Conservation (phyloP, 2,113 vertebrate genomes). For the Physeter macrocephalus region DNA sequence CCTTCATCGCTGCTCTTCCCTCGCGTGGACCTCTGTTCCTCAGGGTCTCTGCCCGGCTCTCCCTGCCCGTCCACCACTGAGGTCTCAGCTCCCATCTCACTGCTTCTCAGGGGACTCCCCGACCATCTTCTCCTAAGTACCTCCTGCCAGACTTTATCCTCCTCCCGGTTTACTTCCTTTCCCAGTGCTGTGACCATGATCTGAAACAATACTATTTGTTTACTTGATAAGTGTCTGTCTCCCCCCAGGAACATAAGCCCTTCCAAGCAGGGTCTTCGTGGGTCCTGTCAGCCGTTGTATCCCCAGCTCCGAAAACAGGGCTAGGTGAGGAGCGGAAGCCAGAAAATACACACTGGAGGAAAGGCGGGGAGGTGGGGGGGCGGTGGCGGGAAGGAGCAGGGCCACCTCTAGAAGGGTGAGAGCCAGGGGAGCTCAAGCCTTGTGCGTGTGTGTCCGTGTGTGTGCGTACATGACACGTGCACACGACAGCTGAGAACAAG, state of each 20-base stretch:
- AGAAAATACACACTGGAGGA: neutral
- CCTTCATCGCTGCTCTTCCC: neutral
- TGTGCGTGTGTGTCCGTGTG: neutral
- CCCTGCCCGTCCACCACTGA: rapidly evolving
- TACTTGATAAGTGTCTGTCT: neutral
- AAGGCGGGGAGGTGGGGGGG: neutral
- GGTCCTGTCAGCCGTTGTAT: rapidly evolving
- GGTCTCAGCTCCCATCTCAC: neutral
- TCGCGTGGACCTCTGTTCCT: neutral
- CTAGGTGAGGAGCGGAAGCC: neutral
- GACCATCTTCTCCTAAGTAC: neutral
- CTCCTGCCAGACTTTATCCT: neutral
- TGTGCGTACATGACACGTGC: neutral
- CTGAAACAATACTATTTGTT: no score
- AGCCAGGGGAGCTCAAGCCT: no score
- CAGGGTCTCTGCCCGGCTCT: neutral
- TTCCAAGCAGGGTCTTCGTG: neutral
- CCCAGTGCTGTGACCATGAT: neutral
- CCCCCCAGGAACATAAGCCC: neutral
- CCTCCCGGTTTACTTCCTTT: neutral
- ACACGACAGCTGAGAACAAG: neutral
- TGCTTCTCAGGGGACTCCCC: neutral
- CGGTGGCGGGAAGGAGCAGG: neutral
- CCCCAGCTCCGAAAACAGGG: neutral
- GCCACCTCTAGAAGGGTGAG: neutral